A percentile compares a stretch with the other conserved stretches of the same genome.
These are phyloP conservation scores for Squalus acanthias DNA, from an alignment of 2,797 vertebrate genomes.

Conservation along the genomic window DNA sequence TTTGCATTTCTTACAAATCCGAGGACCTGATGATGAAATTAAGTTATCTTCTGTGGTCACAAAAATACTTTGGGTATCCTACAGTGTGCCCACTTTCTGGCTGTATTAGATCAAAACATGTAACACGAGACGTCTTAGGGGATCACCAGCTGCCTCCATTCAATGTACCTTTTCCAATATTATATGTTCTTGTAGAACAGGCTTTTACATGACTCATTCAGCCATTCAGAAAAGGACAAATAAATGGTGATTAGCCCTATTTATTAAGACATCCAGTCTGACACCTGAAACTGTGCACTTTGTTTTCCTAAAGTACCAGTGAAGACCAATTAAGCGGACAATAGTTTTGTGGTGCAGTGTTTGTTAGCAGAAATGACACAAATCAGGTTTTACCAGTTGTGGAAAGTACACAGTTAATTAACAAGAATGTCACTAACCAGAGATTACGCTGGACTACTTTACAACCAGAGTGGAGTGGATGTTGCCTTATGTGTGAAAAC, in stretches of 20 bases:
- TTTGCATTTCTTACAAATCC: background rate
- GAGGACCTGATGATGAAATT: background rate
- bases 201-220: constrained; percentile 7
- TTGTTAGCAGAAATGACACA: background rate
- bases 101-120: background rate
- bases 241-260: background rate
- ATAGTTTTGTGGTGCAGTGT: background rate
- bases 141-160: constrained; percentile 7
- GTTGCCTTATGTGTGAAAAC: background rate
- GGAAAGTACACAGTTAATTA: background rate
- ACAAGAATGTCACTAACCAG: background rate
- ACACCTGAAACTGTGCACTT: constrained; percentile 11
- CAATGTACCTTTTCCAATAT: background rate
- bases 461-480: background rate
- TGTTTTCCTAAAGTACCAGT: background rate
- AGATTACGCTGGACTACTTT: background rate
- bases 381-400: constrained; percentile 28
- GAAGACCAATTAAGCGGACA: background rate
- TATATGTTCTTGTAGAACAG: background rate
- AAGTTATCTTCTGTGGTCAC: too few species aligned
- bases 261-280: constrained; percentile 24
- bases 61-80: background rate
- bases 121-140: background rate
- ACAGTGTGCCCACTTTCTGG: background rate
- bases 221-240: background rate